Conservation (phyloP, 2,888 invertebrate species). For the Acanthosepion esculentum region DNA sequence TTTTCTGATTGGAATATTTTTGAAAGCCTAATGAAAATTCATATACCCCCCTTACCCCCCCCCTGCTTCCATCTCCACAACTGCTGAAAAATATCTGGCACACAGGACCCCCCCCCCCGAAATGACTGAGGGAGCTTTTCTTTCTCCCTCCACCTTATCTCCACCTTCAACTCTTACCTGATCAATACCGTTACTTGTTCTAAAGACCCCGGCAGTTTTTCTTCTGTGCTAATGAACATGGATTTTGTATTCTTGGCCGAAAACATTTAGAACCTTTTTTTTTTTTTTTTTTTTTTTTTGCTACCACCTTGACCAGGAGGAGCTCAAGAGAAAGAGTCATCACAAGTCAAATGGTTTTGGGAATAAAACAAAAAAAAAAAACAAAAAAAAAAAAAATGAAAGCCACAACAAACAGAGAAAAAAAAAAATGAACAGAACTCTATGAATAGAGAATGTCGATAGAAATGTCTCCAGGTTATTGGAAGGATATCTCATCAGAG, state of each 20-base stretch:
- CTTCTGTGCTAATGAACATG: not conserved
- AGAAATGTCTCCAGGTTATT: too few relatives aligned
- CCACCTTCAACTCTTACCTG: not conserved
- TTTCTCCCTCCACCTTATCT: not conserved
- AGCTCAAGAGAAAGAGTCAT: too few relatives aligned
- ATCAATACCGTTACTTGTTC: not conserved
- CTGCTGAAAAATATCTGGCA: not conserved
- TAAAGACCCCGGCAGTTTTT: not conserved
- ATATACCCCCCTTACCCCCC: not conserved
- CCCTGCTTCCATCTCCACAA: not conserved
- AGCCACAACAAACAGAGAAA: too few relatives aligned
- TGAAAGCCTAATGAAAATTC: not conserved
- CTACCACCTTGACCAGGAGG: not conserved
- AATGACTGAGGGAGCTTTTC: not conserved
- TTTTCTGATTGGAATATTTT: conserved; percentile 16
- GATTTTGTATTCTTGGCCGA: too few relatives aligned
- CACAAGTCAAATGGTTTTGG: too few relatives aligned
- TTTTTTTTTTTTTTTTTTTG: not conserved
- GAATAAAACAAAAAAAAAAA: too few relatives aligned
- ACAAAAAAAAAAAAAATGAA: too few relatives aligned
- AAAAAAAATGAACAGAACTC: too few relatives aligned
- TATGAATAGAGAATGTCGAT: too few relatives aligned
- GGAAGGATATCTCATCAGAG: too few relatives aligned
- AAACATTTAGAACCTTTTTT: not conserved
- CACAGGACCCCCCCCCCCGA: too few relatives aligned